Evolutionary conservation across 23 tunicate species (phyloP).

Genomic region (Phallusia fumigata): DNA sequence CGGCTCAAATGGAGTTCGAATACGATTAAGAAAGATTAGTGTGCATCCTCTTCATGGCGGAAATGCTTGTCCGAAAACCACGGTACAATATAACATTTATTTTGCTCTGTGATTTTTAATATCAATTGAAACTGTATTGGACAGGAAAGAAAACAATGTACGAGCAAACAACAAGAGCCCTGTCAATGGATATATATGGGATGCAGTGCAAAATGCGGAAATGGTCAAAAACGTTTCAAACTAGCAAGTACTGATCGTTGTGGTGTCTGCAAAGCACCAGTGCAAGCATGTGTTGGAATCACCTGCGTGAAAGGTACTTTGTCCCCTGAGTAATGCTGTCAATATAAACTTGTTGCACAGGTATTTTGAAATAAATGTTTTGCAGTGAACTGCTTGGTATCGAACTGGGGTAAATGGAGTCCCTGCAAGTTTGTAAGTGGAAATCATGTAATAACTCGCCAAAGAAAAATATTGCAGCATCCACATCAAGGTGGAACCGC

Average conservation of each 20-base stretch:
- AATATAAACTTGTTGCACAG: no score
- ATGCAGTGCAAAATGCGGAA: constrained; percentile 5
- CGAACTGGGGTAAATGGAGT: no score
- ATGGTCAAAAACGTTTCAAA: not conserved
- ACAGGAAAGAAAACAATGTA: not conserved
- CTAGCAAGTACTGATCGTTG: not conserved
- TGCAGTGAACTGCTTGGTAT: no score
- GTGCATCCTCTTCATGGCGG: not conserved
- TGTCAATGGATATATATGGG: not conserved
- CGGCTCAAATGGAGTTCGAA: not conserved
- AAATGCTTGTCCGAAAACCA: not conserved
- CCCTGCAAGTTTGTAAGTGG: no score
- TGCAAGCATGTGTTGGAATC: not conserved
- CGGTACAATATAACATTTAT: not conserved
- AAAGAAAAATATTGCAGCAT: no score
- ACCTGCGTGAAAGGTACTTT: not conserved
- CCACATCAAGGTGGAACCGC: no score
- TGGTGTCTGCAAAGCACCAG: not conserved
- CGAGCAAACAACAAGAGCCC: not conserved
- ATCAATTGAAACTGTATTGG: not conserved
- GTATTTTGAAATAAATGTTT: no score
- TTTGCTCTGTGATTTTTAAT: not conserved
- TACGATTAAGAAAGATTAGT: not conserved
- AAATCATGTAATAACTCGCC: no score
- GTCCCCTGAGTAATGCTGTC: no score